Conservation (phyloP, 2,113 vertebrate species). For the Conger conger region DNA sequence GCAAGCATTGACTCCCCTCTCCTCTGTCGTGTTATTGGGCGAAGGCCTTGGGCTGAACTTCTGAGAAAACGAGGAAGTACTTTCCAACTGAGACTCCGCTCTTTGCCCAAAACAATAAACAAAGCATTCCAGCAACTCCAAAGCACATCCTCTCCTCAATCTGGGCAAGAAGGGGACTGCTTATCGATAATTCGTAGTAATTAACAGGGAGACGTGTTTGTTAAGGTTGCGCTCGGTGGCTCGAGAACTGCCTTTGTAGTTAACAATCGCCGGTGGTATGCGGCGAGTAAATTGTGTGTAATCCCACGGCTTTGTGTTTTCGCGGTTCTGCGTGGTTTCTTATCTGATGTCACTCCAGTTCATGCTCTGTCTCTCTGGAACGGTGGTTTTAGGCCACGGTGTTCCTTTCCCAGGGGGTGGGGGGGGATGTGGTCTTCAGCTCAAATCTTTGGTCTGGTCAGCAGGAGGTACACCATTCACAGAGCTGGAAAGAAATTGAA, state of each 20-base stretch:
- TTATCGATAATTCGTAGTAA: conserved; percentile 33
- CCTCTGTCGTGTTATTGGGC: neutral
- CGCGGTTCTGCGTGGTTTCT: conserved; percentile 23
- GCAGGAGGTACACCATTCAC: neutral
- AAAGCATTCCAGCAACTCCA: neutral
- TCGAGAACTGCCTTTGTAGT: conserved; percentile 35
- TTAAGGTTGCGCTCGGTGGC: conserved; percentile 33
- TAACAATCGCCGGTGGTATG: conserved; percentile 20
- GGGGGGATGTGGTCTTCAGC: conserved; percentile 7
- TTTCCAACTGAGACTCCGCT: neutral
- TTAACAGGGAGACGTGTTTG: conserved; percentile 7
- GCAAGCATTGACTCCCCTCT: neutral
- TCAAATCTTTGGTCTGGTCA: neutral
- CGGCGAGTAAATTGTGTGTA: neutral
- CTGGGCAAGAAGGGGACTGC: neutral
- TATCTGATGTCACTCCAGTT: conserved; percentile 32
- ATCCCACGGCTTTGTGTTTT: neutral
- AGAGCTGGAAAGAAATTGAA: neutral
- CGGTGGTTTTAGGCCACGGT: neutral
- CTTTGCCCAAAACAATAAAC: conserved; percentile 35
- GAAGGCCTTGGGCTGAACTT: neutral
- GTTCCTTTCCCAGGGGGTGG: neutral
- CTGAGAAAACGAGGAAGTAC: neutral
- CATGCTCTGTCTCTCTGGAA: neutral
- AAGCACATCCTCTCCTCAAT: conserved; percentile 12